Conservation (phyloP, 2,888 invertebrate genomes). For the Aethes cnicana region DNA sequence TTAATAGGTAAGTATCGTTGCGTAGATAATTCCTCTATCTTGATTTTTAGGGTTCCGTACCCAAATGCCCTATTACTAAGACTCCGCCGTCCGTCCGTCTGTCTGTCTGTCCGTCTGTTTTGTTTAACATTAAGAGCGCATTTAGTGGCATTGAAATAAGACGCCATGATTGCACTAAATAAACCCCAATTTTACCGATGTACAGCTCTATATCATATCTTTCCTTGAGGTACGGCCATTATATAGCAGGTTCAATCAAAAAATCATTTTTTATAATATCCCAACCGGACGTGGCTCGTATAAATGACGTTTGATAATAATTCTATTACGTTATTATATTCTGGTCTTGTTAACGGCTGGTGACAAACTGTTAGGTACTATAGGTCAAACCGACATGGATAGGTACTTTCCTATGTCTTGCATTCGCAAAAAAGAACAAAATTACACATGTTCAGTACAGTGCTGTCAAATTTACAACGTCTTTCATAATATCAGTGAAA, state of each 20-base stretch:
- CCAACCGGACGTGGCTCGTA: constrained; percentile 75
- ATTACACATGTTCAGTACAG: too few relatives aligned
- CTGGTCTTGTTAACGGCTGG: constrained; percentile 16
- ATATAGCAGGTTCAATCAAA: constrained; percentile 77
- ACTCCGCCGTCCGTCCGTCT: too few relatives aligned
- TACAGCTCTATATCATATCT: constrained; percentile 52
- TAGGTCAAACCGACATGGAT: background rate
- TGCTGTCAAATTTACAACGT: too few relatives aligned
- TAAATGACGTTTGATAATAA: constrained; percentile 67
- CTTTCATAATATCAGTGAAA: too few relatives aligned
- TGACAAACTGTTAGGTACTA: constrained; percentile 1
- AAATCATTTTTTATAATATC: constrained; percentile 80
- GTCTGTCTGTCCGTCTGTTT: too few relatives aligned
- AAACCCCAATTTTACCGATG: background rate
- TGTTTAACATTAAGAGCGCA: too few relatives aligned
- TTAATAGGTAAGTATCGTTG: too few relatives aligned
- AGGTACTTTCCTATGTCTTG: background rate
- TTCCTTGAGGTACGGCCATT: constrained; percentile 61
- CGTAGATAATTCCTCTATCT: too few relatives aligned
- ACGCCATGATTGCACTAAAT: background rate
- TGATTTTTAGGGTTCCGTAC: too few relatives aligned
- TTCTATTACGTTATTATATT: constrained; percentile 44
- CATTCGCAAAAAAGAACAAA: too few relatives aligned
- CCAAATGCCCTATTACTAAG: too few relatives aligned
- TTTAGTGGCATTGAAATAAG: too few relatives aligned